These are phyloP conservation scores for Lepus oiostolus DNA, from an alignment of 2,797 vertebrate species.

Conservation along the genomic window DNA sequence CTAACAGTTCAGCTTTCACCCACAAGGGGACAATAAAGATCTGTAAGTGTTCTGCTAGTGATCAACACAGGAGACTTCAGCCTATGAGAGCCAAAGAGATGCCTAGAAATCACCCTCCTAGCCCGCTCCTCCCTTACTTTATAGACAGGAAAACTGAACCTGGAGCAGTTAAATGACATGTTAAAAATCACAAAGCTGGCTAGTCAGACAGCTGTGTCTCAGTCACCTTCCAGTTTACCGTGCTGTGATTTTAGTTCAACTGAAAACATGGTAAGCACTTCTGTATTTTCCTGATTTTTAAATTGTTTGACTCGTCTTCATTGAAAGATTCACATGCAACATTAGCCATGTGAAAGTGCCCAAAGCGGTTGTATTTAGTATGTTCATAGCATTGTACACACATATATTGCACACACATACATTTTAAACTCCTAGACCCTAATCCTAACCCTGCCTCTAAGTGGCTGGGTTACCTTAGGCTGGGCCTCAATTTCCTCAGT, in stretches of 20 bases:
- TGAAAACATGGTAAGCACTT: slow-evolving; percentile 27
- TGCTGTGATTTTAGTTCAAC: slow-evolving; percentile 27
- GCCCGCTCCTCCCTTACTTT: not conserved
- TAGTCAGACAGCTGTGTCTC: not conserved
- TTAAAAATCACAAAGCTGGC: not conserved
- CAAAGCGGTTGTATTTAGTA: not conserved
- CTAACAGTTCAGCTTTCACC: slow-evolving; percentile 74
- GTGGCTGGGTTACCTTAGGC: not conserved
- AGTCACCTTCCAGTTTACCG: slow-evolving; percentile 21
- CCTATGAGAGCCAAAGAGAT: not conserved
- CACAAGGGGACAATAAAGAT: slow-evolving; percentile 77
- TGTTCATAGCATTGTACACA: not conserved
- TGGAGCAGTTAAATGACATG: not conserved
- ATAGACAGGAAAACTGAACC: not conserved
- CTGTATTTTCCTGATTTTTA: slow-evolving; percentile 22
- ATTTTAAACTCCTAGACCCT: slow-evolving; percentile 49
- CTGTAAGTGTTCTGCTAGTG: not conserved
- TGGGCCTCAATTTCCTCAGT: slow-evolving; percentile 56
- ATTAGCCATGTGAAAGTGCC: slow-evolving; percentile 17
- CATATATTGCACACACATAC: not conserved
- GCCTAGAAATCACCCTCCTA: not conserved
- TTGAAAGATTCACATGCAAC: slow-evolving; percentile 32
- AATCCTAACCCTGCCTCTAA: slow-evolving; percentile 35
- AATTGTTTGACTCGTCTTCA: slow-evolving; percentile 30
- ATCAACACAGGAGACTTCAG: not conserved